phyloP scores from a whole-genome alignment of 2,797 vertebrate species.

The Sparus aurata region DNA sequence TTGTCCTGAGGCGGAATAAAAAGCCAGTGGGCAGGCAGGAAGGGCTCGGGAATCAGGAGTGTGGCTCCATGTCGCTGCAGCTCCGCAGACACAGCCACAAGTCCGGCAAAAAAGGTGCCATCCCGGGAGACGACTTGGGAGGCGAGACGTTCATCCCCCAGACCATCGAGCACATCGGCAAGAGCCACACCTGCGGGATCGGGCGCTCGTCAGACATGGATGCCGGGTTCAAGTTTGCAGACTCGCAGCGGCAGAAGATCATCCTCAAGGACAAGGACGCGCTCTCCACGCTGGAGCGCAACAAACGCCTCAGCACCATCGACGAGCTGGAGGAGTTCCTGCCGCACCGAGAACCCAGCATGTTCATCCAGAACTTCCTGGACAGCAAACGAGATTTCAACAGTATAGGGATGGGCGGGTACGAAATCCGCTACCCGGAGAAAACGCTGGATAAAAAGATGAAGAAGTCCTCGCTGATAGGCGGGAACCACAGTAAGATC shows the following conservation, averaged over 20 bases:
- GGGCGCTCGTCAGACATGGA: conserved; percentile 90
- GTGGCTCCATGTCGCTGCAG: conserved; percentile 94
- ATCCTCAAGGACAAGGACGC: conserved; percentile 95
- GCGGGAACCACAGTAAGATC: conserved; percentile 98
- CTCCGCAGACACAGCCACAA: conserved; percentile 93
- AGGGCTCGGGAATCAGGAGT: conserved; percentile 93
- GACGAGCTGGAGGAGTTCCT: conserved; percentile 98
- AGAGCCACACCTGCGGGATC: conserved; percentile 96
- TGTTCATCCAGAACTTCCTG: conserved; percentile 97
- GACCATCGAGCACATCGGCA: conserved; percentile 99
- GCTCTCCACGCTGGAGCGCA: conserved; percentile 90
- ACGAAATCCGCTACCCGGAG: conserved; percentile 98
- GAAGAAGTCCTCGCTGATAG: conserved; percentile 96
- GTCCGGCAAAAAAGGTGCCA: conserved; percentile 88
- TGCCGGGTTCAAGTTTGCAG: conserved; percentile 91
- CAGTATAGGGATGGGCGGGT: conserved; percentile 98
- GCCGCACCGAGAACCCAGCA: conserved; percentile 94
- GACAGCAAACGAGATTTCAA: conserved; percentile 98
- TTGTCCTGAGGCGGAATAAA: conserved; percentile 96
- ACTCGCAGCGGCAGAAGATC: conserved; percentile 94
- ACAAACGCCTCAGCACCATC: conserved; percentile 98
- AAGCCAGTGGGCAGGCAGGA: conserved; percentile 93
- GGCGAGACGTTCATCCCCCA: conserved; percentile 97
- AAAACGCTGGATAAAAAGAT: conserved; percentile 95
- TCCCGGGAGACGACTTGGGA: conserved; percentile 88